Base-by-base conservation (phyloP, 2,113 vertebrate species). In the Cromileptes altivelis region DNA sequence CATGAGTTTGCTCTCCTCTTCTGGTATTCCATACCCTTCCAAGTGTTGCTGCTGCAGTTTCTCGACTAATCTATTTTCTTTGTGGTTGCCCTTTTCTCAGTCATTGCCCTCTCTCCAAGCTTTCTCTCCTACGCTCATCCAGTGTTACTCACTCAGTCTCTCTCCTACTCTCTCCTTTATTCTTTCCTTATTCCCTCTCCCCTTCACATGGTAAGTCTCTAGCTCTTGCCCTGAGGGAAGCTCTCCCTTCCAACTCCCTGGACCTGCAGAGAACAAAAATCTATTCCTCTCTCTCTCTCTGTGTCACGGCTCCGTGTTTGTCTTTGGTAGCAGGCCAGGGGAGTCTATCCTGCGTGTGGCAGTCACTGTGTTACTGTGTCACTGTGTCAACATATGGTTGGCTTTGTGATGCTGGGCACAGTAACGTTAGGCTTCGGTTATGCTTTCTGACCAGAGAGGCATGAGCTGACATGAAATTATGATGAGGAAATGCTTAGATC, bases 71-170 rank as follows among this genome's bases (percentile, higher is more conserved):
- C 87, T 90, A 88, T 90, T 87, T 84, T 93, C 75, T 85, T 75
- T 89, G 82, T 67, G 75, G 75, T 86, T 91, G 89, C 71, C 86
- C 88, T 92, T 91, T 92, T 81, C 87, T 89, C 76, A 85, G 58
- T 83, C 78, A 79, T 69, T 91, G 87, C 89, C 88, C 87, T 91
- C 79, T 88, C 87, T 86, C 78, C 6, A 5, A 77, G 81, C 84
- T 58, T 79, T 79, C 70, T 93, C 91, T 92, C 93, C 91, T 92
- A 92, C 88, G 78, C 92, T 85, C 67, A 77, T 91, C 78, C 82
- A 81, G 75, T 27, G 77, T 91, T 90, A 79, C 83, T 87, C 68
- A 71, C 78, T 78, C 62, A 60, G 53, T 82, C 75, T 86, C 73
- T 88, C 82, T 86, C 81, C 81, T 86, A 81, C 85, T 80, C 82